Base-by-base conservation (phyloP, 35 echinoderm and acorn worm species). In the Apostichopus californicus region DNA sequence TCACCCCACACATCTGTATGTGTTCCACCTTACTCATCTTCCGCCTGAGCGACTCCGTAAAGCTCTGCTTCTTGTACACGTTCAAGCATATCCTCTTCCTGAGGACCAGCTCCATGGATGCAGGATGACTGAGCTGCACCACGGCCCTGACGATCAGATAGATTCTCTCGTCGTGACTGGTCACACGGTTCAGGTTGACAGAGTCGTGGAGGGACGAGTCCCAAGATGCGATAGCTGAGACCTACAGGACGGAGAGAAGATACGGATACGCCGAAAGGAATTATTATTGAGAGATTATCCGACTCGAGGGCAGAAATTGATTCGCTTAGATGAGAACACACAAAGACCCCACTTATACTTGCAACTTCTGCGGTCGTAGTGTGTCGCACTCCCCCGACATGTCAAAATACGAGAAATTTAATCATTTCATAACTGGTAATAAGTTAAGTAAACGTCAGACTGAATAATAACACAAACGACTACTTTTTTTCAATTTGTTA, bases 201-300 rank as follows among this genome's bases (percentile, higher is more conserved):
- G 97, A 99, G 70, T 99, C 97, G 57, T 99, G 97, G 73, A 99
- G 94, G 18, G 97, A 99, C 5, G 95, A 96, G 68, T 99, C 97
- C 97, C 97, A 99, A 64, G 97, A 99, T 89, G 97, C 95, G 92
- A 96, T 91, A 46, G 97, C 97, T 92, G 93, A 96, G 22, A 99
- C 95, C 97, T 99, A 77, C 4, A 56, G 87, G n/a, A 54, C 18
- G 5, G 6, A 21, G n/a, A 75, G 6, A 75, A 20, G 58, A 61
- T 61, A 61, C 7, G 8, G 58, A 61, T 61, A 12, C 0, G 12
- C 12, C 58, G 12, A 61, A 61, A 61, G 58, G 58, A 12, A 61
- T 46, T 4, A 2, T 46, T 46, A 46, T 0, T 46, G 34, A 46
- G 34, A 46, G 34, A 46, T 46, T 46, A 46, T 46, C 34, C 34